Evolutionary conservation across 2,113 vertebrate genomes (phyloP).

Genomic region (Oncorhynchus clarkii): DNA sequence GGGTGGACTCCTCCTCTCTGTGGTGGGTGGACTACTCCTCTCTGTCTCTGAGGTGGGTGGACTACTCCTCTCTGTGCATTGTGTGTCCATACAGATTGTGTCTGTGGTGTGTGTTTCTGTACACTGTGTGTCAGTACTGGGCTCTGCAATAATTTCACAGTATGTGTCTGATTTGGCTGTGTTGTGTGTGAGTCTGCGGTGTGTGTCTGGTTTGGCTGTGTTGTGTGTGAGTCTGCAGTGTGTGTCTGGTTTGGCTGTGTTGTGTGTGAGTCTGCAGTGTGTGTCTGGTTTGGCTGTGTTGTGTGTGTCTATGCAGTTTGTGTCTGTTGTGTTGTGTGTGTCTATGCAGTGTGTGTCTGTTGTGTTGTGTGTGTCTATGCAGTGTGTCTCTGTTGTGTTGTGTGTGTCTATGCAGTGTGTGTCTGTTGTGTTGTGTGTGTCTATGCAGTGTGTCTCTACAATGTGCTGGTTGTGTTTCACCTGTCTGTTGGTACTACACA

Average conservation of each 20-base stretch:
- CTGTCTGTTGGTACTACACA: neutral
- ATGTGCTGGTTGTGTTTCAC: neutral
- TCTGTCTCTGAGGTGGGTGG: too few species aligned
- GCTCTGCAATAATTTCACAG: too few species aligned
- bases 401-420: neutral
- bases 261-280: neutral
- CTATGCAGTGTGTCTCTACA: too few species aligned
- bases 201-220: neutral
- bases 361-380: neutral
- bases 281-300: neutral
- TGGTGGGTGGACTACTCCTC: too few species aligned
- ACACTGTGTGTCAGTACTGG: slow-evolving; percentile 4
- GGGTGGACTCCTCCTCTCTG: too few species aligned
- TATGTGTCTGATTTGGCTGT: neutral
- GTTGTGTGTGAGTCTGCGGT: neutral
- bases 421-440: neutral
- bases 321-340: neutral
- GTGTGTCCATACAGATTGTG: neutral
- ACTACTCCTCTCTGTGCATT: neutral
- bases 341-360: neutral
- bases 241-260: too few species aligned
- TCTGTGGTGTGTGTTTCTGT: slow-evolving; percentile 10
- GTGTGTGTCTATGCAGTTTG: neutral
- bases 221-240: neutral
- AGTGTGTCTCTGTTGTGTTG: neutral